Base-by-base conservation (phyloP, 2,797 vertebrate species). In the Bovichtus variegatus region DNA sequence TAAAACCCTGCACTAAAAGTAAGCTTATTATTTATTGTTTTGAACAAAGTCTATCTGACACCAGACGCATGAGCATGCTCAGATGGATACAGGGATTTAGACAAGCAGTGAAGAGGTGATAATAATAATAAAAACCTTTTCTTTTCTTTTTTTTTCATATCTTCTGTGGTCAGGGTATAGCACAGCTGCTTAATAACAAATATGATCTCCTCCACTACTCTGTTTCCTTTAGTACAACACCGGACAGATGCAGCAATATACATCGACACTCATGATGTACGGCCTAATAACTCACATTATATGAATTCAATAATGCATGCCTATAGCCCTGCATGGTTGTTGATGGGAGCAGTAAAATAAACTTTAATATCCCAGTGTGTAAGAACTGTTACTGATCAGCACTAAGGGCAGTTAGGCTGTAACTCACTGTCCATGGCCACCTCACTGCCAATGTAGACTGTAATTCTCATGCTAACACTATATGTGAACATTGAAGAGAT, bases 321-420 rank as follows among this genome's bases (percentile, higher is more conserved):
- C 88, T 86, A 81, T 81, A 77, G 77, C 34, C 44, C 67, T 83
- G 79, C 82, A 80, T 78, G 74, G 77, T 67, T 76, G 83, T 87
- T 90, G 89, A 92, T 87, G 77, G 87, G 81, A 67, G 85, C 86
- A 71, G 90, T 93, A 92, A 94, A 94, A 86, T 89, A 87, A 91
- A 90, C 89, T 92, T 92, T 92, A 93, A 94, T 93, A 91, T 90
- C 93, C 75, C 76, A 82, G 82, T 91, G 81, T 91, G 90, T 93
- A 92, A 87, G 64, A 91, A 80, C 38, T 73, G 81, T 82, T 93
- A 92, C 93, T 90, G 84, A 89, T 80, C 82, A 72, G 84, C 21
- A 46, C 72, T 65, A 76, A 61, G 81, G 74, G 71, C 59, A 68
- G 82, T 74, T 61, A 12, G 75, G 86, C 77, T 74, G 67, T 89